Percentiles rank a stretch among this genome's conserved stretches.
These are phyloP conservation scores for Zaprionus inermis DNA, from an alignment of 1,140 invertebrate species.

Conservation along the genomic window DNA sequence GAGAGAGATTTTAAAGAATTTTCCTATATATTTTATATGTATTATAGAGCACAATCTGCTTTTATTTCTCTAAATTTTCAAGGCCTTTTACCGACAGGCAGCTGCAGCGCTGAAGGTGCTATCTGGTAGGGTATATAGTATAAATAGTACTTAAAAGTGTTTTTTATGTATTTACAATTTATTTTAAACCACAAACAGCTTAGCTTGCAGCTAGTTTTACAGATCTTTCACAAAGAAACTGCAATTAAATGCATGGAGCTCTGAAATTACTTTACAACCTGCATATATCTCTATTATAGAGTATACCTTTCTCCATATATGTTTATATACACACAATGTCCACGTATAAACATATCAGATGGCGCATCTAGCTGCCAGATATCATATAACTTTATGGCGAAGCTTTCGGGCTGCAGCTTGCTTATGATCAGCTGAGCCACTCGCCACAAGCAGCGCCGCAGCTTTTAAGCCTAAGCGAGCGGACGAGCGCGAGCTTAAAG, in stretches of 20 bases:
- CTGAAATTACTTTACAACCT: not conserved
- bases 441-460: not conserved
- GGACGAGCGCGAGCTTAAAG: constrained; percentile 15
- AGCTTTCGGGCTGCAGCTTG: constrained; percentile 10
- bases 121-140: too few relatives aligned
- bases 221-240: not conserved
- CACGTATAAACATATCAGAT: not conserved
- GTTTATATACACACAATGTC: not conserved
- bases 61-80: not conserved
- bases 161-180: not conserved
- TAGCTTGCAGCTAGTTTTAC: not conserved
- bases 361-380: not conserved
- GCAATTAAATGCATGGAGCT: not conserved
- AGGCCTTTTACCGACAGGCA: too few relatives aligned
- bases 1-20: not conserved
- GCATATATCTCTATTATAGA: not conserved
- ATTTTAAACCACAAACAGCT: not conserved
- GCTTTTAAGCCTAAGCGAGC: constrained; percentile 9
- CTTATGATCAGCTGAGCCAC: constrained; percentile 11
- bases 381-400: constrained; percentile 6
- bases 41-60: too few relatives aligned
- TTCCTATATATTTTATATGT: not conserved
- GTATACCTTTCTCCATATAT: not conserved
- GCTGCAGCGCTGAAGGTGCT: too few relatives aligned
- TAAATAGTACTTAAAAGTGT: too few relatives aligned